Conservation (phyloP, 2,888 invertebrate genomes). For the Galeopsomyia nigrocyanea region DNA sequence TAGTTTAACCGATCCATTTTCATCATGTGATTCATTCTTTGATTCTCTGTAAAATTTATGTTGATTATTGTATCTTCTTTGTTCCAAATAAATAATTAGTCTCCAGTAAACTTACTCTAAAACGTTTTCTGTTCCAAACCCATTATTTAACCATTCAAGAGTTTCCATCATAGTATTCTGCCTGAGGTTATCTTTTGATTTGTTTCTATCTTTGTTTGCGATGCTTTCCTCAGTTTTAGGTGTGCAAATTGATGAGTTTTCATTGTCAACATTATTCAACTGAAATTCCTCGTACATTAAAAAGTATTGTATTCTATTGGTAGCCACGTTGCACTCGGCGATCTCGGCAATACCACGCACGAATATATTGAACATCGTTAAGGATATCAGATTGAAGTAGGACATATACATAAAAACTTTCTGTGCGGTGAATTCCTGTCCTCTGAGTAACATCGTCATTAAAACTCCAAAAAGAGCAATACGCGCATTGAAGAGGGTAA, state of each 20-base stretch:
- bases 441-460: no score
- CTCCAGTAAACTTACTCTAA: no score
- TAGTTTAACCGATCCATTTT: conserved; percentile 52
- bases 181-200: no score
- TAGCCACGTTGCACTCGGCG: conserved; percentile 71
- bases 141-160: no score
- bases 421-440: conserved; percentile 72
- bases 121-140: no score
- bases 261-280: conserved; percentile 14
- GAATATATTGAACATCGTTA: conserved; percentile 74
- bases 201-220: no score
- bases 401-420: conserved; percentile 74
- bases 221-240: no score
- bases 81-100: no score
- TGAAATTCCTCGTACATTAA: conserved; percentile 67
- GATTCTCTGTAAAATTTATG: neutral
- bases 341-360: conserved; percentile 72
- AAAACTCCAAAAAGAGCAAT: conserved; percentile 83
- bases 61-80: no score
- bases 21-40: neutral
- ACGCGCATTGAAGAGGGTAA: conserved; percentile 85
- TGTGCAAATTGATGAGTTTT: no score
- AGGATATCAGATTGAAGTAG: conserved; percentile 71
- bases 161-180: no score
- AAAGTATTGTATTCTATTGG: conserved; percentile 67